Conservation (phyloP, 2,888 invertebrate species). For the Fabriciana adippe region DNA sequence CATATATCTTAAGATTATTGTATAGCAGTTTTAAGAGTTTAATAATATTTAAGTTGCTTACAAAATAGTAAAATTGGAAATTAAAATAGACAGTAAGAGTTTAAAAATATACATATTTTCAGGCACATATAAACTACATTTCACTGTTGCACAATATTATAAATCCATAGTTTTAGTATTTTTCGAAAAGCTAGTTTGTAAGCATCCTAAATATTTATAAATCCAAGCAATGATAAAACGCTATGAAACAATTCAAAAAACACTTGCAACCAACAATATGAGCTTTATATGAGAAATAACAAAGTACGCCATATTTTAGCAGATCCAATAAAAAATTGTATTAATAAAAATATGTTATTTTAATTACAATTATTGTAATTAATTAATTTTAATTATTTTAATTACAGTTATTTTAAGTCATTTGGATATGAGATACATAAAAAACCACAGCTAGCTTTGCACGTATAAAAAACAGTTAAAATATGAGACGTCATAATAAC, state of each 20-base stretch:
- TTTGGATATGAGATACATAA: too few species aligned
- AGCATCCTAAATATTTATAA: slow-evolving; percentile 1
- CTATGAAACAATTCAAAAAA: slow-evolving; percentile 1
- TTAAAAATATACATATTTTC: not conserved
- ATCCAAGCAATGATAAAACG: not conserved
- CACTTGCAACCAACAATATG: slow-evolving; percentile 4
- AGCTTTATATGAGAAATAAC: not conserved
- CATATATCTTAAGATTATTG: not conserved
- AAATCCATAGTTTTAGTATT: not conserved
- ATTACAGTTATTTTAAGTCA: too few species aligned
- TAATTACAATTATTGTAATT: not conserved
- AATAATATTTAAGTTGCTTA: not conserved
- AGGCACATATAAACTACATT: slow-evolving; percentile 3
- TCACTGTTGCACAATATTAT: too few species aligned
- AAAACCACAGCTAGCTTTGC: too few species aligned
- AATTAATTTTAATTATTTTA: too few species aligned
- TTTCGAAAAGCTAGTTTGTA: not conserved
- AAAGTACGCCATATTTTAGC: not conserved
- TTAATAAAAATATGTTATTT: not conserved
- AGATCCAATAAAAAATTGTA: not conserved
- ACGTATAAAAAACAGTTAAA: too few species aligned
- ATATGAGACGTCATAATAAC: too few species aligned
- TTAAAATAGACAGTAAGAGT: not conserved
- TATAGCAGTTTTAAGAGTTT: too few species aligned
- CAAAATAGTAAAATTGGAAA: not conserved